Conservation (phyloP, 2,113 vertebrate genomes). For the Rhizomys pruinosus region DNA sequence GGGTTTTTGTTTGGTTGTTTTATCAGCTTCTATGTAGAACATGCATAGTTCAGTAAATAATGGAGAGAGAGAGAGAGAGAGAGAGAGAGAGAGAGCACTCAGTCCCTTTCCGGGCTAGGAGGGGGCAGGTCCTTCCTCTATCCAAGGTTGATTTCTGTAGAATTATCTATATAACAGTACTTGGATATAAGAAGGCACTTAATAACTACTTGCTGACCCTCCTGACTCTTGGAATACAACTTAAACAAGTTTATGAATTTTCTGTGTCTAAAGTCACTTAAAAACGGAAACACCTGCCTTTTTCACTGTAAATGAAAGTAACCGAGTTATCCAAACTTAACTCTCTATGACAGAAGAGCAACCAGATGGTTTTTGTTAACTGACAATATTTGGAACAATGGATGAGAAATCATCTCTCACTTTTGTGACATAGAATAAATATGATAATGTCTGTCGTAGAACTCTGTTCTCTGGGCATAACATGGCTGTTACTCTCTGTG, state of each 20-base stretch:
- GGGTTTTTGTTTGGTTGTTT: not conserved
- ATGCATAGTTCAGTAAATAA: not conserved
- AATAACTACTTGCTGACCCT: constrained; percentile 17
- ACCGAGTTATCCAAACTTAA: not conserved
- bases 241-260: constrained; percentile 33
- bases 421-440: not conserved
- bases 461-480: not conserved
- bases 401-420: not conserved
- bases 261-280: constrained; percentile 41
- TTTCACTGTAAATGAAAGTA: constrained; percentile 27
- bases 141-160: not conserved
- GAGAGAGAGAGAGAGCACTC: not conserved
- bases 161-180: not conserved
- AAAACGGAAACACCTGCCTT: constrained; percentile 32
- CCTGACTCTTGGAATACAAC: not conserved
- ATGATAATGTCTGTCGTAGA: not conserved
- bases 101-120: not conserved
- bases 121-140: not conserved
- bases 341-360: constrained; percentile 20
- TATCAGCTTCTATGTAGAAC: constrained; percentile 37
- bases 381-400: not conserved
- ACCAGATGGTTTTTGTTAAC: constrained; percentile 13
- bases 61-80: not conserved
- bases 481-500: too few relatives aligned
- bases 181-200: not conserved